Base-by-base conservation (phyloP, 2,113 vertebrate genomes). In the Hemiprocne comata region DNA sequence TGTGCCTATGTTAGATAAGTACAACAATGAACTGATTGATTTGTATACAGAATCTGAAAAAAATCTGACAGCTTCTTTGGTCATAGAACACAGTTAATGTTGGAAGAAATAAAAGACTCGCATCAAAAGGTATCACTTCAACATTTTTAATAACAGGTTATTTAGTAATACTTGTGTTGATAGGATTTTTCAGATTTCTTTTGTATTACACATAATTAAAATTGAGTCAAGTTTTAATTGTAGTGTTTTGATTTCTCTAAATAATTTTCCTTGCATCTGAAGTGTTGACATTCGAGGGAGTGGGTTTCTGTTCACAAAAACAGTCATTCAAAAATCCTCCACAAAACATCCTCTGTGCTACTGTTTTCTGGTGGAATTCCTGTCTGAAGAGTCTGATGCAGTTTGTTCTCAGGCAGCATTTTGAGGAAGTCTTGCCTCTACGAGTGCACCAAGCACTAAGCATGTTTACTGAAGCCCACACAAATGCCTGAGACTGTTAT, bases 321-420 rank as follows among this genome's bases (percentile, higher is more conserved):
- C 40, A 72, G 36, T 51, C 21, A 75, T 89, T 92, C 71, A 95
- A 66, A 85, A 95, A 79, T 91, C 58, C 50, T 82, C 50, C 74
- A 85, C 58, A 93, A 89, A 93, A 66, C 77, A 73, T 72, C 44
- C 70, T 89, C 84, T 95, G 89, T 89, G 57, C 44, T 78, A 3
- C 53, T 69, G 80, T 79, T 57, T 58, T 80, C 73, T 92, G 84
- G 10, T 87, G 94, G 73, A 89, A 92, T 95, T 97, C 81, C 77
- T 51, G 83, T 93, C 79, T 67, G 60, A 60, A 89, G 72, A 10
- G 34, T 60, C 86, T 87, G 51, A 28, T 93, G 91, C 2, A 1
- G 75, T 76, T 91, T 96, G 81, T 73, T 87, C 92, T 69, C 82
- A 89, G 88, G 42, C 73, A 93, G 34, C 48, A 24, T 18, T 40